These are phyloP conservation scores for Arvicanthis niloticus DNA, from an alignment of 2,113 vertebrate species.

Conservation along the genomic window DNA sequence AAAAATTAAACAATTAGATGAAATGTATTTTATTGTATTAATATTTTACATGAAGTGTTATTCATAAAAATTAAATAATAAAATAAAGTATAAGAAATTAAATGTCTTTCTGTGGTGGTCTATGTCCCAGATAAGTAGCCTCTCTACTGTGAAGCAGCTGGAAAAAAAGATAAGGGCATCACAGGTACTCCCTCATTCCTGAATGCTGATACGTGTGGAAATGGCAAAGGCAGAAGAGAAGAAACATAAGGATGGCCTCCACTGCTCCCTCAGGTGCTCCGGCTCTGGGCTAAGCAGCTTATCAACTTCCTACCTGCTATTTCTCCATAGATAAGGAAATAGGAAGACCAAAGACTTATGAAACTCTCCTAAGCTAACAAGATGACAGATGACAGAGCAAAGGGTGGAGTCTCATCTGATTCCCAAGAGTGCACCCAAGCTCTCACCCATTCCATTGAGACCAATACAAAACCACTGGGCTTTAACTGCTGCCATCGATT, in stretches of 20 bases:
- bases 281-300: accelerated
- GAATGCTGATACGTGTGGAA: not conserved
- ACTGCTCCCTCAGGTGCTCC: accelerated
- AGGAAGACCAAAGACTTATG: not conserved
- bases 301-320: not conserved
- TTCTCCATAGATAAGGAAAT: not conserved
- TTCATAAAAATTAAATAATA: not conserved
- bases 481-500: not conserved
- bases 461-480: not conserved
- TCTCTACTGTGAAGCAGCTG: not conserved
- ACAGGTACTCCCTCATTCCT: not conserved
- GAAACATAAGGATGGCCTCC: not conserved
- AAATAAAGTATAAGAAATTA: not conserved
- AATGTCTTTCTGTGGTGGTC: not conserved
- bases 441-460: not conserved
- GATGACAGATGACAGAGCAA: not conserved
- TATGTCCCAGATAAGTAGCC: not conserved
- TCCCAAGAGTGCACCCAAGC: not conserved
- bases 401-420: not conserved
- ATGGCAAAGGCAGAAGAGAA: not conserved
- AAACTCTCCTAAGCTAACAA: not conserved
- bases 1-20: not conserved
- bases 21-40: not conserved
- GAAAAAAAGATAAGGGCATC: not conserved
- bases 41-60: not conserved